phyloP scores from a whole-genome alignment of 2,888 invertebrate species.

The Amphiduros pacificus region DNA sequence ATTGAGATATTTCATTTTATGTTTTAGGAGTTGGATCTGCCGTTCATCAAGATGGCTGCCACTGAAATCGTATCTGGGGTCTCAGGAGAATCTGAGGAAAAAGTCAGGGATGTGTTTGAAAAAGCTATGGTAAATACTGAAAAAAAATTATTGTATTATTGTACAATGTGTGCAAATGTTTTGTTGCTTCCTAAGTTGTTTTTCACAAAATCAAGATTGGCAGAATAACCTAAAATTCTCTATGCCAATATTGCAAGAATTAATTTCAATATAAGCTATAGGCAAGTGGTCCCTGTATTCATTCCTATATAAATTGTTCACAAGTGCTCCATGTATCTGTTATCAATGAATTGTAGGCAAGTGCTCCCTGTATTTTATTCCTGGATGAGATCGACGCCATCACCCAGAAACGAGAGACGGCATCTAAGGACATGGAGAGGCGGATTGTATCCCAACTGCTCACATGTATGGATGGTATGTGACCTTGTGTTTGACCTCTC shows the following conservation, averaged over 20 bases:
- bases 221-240: no score
- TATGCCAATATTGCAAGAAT: no score
- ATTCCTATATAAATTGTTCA: no score
- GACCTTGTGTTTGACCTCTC: background rate
- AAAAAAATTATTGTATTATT: no score
- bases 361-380: conserved; percentile 70
- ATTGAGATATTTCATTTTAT: no score
- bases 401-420: conserved; percentile 84
- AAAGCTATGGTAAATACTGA: conserved; percentile 72
- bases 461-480: conserved; percentile 80
- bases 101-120: conserved; percentile 88
- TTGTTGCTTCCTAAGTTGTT: no score
- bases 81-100: conserved; percentile 93
- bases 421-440: conserved; percentile 93
- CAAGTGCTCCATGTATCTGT: background rate
- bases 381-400: conserved; percentile 98
- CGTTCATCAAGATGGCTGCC: conserved; percentile 83
- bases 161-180: no score
- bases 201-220: no score
- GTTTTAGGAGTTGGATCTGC: conserved; percentile 80
- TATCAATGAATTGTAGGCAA: conserved; percentile 16
- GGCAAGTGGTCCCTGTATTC: no score
- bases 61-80: conserved; percentile 92
- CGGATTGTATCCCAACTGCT: conserved; percentile 91
- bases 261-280: no score